Evolutionary conservation across 2,113 vertebrate species (phyloP).

Genomic region (Rhinichthys klamathensis): DNA sequence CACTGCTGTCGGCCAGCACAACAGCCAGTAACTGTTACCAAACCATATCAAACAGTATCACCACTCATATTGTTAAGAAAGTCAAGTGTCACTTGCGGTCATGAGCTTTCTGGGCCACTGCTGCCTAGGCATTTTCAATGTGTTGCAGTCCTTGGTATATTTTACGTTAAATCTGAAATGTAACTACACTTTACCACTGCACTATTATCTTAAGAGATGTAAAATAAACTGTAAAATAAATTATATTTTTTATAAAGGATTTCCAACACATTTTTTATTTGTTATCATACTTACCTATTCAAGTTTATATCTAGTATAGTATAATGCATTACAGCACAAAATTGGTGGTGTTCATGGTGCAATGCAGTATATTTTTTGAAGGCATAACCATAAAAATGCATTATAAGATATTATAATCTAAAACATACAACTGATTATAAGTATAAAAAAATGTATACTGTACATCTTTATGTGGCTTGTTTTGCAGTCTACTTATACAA

Average conservation of each 20-base stretch:
- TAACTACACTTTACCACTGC: background rate
- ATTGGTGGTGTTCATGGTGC: background rate
- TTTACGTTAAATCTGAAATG: background rate
- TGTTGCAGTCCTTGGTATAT: background rate
- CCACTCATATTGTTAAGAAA: background rate
- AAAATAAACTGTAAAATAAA: background rate
- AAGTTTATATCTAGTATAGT: background rate
- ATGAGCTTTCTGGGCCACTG: background rate
- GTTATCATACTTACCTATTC: background rate
- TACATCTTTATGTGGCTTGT: background rate
- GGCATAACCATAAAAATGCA: background rate
- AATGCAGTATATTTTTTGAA: background rate
- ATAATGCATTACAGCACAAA: background rate
- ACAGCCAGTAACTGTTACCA: background rate
- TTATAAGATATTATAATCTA: background rate
- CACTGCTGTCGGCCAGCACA: background rate
- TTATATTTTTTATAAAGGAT: background rate
- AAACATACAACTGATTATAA: background rate
- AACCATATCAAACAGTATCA: background rate
- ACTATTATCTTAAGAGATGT: background rate
- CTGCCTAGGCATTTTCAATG: background rate
- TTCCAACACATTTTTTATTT: background rate
- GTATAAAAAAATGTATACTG: too few species aligned
- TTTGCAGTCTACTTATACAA: background rate
- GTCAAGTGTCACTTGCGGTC: background rate